These are phyloP conservation scores for Tauraco hartlaubi DNA, from an alignment of 2,797 vertebrate species.

Conservation along the genomic window DNA sequence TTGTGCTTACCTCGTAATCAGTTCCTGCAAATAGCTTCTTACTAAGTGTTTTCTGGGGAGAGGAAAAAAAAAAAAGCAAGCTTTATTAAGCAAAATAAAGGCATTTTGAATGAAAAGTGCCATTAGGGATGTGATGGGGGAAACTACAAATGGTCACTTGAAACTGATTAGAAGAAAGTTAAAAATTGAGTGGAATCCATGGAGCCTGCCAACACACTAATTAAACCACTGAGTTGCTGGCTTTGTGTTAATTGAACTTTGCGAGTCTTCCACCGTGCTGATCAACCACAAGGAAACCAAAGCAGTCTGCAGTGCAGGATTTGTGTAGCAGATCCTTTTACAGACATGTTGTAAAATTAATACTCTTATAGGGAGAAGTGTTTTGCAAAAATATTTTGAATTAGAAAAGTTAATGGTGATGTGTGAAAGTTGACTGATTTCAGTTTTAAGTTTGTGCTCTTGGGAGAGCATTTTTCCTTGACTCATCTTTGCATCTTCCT, in stretches of 20 bases:
- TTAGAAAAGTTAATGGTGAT: neutral
- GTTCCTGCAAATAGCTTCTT: neutral
- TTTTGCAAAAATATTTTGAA: neutral
- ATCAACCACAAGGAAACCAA: neutral
- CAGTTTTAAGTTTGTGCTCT: neutral
- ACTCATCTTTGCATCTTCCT: neutral
- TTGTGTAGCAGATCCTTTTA: neutral
- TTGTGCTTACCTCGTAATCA: neutral
- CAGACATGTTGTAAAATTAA: neutral
- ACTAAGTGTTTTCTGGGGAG: neutral
- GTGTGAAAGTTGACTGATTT: neutral
- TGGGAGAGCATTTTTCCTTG: neutral
- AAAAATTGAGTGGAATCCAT: neutral
- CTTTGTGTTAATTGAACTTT: neutral
- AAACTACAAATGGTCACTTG: neutral
- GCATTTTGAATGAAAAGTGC: neutral
- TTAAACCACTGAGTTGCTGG: neutral
- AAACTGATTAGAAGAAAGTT: neutral
- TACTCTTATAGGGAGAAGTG: neutral
- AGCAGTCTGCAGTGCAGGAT: neutral
- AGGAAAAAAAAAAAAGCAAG: rapidly evolving
- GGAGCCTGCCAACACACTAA: neutral
- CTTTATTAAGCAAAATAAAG: neutral
- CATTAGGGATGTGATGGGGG: neutral
- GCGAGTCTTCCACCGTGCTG: neutral